These are phyloP conservation scores for Podiceps cristatus DNA, from an alignment of 2,113 vertebrate genomes.

Conservation along the genomic window DNA sequence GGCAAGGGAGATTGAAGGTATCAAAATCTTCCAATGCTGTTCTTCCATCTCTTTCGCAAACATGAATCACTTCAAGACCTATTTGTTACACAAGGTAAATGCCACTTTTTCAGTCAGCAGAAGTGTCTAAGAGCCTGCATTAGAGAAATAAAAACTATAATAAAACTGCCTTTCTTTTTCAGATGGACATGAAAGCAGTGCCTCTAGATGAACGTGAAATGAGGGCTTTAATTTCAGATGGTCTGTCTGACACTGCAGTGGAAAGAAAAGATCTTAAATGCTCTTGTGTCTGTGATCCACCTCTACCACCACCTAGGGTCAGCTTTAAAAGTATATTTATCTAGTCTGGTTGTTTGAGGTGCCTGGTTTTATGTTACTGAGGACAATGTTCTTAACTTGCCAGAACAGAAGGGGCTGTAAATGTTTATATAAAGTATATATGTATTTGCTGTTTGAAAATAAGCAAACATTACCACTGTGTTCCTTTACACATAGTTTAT, in stretches of 20 bases:
- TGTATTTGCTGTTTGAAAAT: not conserved
- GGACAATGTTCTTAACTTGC: not conserved
- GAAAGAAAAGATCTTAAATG: not conserved
- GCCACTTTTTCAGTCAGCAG: not conserved
- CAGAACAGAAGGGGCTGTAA: not conserved
- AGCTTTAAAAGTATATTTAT: not conserved
- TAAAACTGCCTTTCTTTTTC: conserved; percentile 6
- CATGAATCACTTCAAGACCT: conserved; percentile 48
- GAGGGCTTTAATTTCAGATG: not conserved
- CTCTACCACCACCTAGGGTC: conserved; percentile 46
- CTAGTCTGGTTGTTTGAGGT: not conserved
- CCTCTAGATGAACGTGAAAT: conserved; percentile 65
- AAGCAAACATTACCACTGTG: not conserved
- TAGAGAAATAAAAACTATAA: not conserved
- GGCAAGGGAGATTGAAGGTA: conserved; percentile 46
- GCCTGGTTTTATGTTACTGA: not conserved
- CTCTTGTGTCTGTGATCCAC: conserved; percentile 50
- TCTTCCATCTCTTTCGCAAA: conserved; percentile 70
- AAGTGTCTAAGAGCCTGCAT: not conserved
- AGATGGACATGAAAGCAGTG: conserved; percentile 56
- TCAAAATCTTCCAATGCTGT: conserved; percentile 74
- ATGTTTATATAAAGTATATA: not conserved
- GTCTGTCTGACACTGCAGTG: not conserved
- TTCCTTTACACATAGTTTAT: not conserved
- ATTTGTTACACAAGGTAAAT: conserved; percentile 63